Evolutionary conservation across 2,797 vertebrate genomes (phyloP), one percentile per base, ranked within the genome.

Genomic region (Gadopsis marmoratus): DNA sequence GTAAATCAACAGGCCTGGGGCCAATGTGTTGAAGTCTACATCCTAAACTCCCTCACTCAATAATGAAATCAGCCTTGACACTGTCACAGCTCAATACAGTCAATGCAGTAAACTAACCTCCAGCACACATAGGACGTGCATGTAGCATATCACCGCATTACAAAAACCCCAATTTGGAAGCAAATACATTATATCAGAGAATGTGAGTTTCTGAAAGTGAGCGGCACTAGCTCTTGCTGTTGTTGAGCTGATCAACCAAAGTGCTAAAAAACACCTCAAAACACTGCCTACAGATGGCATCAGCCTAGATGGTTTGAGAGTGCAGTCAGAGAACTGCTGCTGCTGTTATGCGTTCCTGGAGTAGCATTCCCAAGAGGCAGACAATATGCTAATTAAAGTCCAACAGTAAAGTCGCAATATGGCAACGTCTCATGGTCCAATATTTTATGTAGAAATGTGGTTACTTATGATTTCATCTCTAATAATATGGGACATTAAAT

Each of bases 41-140:
- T 84, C 78, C 78, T 79, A 41, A 85, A 83, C 71, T 82, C 63
- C 43, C 50, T 74, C 37, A 81, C 82, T 90, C 86, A 59, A 84
- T 90, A 90, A 91, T 91, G 82, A 88, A 92, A 91, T 87, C 85
- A 89, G 85, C 77, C 83, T 77, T 75, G 88, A 88, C 19, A 19
- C 71, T 11, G 67, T 55, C 74, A 75, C 83, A 37, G 68, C 53
- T 89, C 91, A 71, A 88, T 90, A 81, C 73, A 33, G 76, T 90
- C 90, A 89, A 88, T 92, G 73, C 12, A 60, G 82, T 91, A 84
- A 86, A 85, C 81, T 74, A 79, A 84, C 83, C 76, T 51, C 68
- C 65, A 75, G 65, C 54, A 33, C 56, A 62, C 12, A 43, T 1
- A 48, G 14, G 65, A 8, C 6, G 13, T 21, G 43, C 61, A 29